Percentiles rank a stretch among this genome's conserved stretches.
These are phyloP conservation scores for Neoarius graeffei DNA, from an alignment of 2,113 vertebrate genomes.

Conservation along the genomic window DNA sequence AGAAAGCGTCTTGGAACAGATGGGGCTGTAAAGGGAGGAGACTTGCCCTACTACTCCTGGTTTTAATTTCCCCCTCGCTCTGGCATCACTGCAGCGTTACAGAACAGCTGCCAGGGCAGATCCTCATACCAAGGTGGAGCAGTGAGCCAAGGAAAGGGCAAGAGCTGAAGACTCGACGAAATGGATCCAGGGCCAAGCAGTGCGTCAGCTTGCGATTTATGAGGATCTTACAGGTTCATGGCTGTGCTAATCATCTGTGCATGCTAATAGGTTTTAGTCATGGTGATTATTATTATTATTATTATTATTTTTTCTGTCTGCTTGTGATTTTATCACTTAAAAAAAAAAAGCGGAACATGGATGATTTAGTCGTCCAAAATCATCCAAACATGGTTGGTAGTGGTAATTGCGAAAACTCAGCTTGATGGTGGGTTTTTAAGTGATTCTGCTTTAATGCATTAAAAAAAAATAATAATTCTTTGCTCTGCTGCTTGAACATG, in stretches of 20 bases:
- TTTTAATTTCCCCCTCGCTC: conserved; percentile 36
- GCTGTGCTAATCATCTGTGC: neutral
- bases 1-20: conserved; percentile 46
- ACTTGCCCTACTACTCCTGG: conserved; percentile 9
- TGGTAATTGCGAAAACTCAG: too few relatives aligned
- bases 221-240: neutral
- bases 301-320: neutral
- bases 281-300: too few relatives aligned
- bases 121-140: conserved; percentile 25
- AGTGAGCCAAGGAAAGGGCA: conserved; percentile 20
- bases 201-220: conserved; percentile 19
- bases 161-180: neutral
- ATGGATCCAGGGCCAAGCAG: neutral
- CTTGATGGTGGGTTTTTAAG: too few relatives aligned
- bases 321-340: neutral
- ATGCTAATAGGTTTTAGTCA: neutral
- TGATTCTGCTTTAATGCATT: too few relatives aligned
- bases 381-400: too few relatives aligned
- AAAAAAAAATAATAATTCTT: neutral
- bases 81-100: conserved; percentile 19
- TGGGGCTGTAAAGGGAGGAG: conserved; percentile 42
- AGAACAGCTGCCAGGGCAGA: conserved; percentile 46
- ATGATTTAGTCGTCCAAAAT: too few relatives aligned
- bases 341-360: neutral
- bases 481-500: neutral